Evolutionary conservation across 1,140 invertebrate species (phyloP), one percentile per base, ranked within the genome.

Genomic region (Geopemphigus sp.): DNA sequence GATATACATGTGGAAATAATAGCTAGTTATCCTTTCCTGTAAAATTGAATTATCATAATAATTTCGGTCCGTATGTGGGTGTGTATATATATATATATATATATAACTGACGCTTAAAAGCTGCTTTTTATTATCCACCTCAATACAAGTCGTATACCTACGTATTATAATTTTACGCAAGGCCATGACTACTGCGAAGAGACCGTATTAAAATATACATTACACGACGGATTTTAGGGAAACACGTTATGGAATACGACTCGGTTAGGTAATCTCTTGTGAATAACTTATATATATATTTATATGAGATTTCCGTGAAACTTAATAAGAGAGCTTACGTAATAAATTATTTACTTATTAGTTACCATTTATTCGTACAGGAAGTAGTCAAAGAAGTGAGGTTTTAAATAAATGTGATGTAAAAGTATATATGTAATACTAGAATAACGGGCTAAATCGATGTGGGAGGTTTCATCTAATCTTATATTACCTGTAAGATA

Each of bases 1-100:
- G 14, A 17, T 63, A 63, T 63, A 17, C 61, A 19, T 17, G 29
- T 32, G 61, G 61, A 15, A 32, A 63, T 63, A 32, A 26, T 10
- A 63, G 47, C 19, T 17, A 17, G 19, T 29, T 54, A 53, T 66
- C 32, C 17, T 19, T 66, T 32, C 0, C n/a, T 11, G 29, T 45
- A 45, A 12, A 45, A 32, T 66, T n/a, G 19, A 66, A 66, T 45
- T 66, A 66, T 66, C 32, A 47, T 66, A 66, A 66, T 47, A 17
- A 45, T 66, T 24, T 12, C 26, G 15, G n/a, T 17, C 17, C 26
- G 29, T 17, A 17, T n/a, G 3, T 39, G 32, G 32, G 32, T 39
- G 17, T 10, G 8, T 61, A 61, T 26, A 61, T 15, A 17, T 61
- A 26, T 39, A 39, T 39, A 63, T 29, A 63, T 63, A 39, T 39